These are phyloP conservation scores for Diabrotica undecimpunctata DNA, from an alignment of 1,140 invertebrate genomes.

Conservation along the genomic window DNA sequence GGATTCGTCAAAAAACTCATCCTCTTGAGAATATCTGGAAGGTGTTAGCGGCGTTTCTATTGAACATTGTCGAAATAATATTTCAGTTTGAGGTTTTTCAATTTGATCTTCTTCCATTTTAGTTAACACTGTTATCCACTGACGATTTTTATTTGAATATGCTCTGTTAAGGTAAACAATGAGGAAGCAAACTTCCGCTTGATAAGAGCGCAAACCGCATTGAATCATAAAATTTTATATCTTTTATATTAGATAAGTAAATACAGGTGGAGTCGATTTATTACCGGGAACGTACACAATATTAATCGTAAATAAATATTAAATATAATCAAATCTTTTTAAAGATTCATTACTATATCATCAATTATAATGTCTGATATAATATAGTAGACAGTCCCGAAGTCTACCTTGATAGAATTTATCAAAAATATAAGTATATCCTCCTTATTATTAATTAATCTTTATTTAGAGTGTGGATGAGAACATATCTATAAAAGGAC, in stretches of 20 bases:
- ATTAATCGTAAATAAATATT: too few relatives aligned
- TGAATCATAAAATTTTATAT: not conserved
- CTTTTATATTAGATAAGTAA: not conserved
- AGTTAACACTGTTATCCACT: not conserved
- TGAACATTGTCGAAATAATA: constrained; percentile 33
- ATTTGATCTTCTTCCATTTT: constrained; percentile 12
- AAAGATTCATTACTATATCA: too few relatives aligned
- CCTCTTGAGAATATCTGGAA: constrained; percentile 18
- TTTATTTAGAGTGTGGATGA: too few relatives aligned
- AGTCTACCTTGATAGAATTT: too few relatives aligned
- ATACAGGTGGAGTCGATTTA: not conserved
- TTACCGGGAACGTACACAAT: not conserved
- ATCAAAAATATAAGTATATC: too few relatives aligned
- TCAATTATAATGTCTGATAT: too few relatives aligned
- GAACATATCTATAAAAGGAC: too few relatives aligned
- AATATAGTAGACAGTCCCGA: too few relatives aligned
- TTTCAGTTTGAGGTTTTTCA: constrained; percentile 28
- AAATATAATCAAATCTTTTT: too few relatives aligned
- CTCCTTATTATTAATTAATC: too few relatives aligned
- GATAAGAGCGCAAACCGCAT: not conserved
- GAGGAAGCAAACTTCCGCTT: not conserved
- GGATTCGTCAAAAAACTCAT: constrained; percentile 9
- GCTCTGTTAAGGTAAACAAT: not conserved
- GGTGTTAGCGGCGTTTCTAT: constrained; percentile 31
- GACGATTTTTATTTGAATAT: not conserved